Evolutionary conservation across 2,113 vertebrate species (phyloP), one percentile per base, ranked within the genome.

Genomic region (Entelurus aequoreus): DNA sequence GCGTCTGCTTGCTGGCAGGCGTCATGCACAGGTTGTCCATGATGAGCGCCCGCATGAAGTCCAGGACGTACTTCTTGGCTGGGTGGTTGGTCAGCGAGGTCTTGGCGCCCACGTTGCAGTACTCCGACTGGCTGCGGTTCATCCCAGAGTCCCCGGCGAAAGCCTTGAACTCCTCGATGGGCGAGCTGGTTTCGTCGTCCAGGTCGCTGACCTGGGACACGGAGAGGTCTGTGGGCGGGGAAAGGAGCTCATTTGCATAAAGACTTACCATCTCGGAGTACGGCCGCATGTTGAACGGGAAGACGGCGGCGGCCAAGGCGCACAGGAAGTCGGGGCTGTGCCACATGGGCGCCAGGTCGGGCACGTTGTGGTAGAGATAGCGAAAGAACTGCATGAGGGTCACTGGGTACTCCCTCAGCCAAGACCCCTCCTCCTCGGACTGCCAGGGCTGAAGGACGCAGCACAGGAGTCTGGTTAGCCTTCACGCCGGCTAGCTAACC

Each of bases 381-480:
- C 97, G 88, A 6, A 99, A 99, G 87, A 99, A 98, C 89, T 99
- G 97, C 97, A 99, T 97, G 85, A 99, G 85, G 1, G 96, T 99
- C 72, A 99, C 93, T 0, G 97, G 97, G 54, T 99, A 98, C 67
- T 99, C 97, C 56, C 96, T 90, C 48, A 99, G 93, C 97, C 97
- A 99, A 16, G 96, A 99, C 0, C 96, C 97, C 71, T 98, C 96
- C 75, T 99, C 96, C 84, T 98, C 97, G 0, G 97, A 99, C 79
- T 99, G 97, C 97, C 97, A 99, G 0, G 97, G 97, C 97, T 99
- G 80, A 40, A 14, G 59, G 5, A 73, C 3, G 68, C 15, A 65
- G 46, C 6, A 53, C 15, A 46, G 54, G 16, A 36, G 11, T 15
- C 38, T 5, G n/a, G 21, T 2, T 28, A 11, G 10, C 5, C 21